Conservation (phyloP, 2,888 invertebrate species). For the Azorinus chamasolen region DNA sequence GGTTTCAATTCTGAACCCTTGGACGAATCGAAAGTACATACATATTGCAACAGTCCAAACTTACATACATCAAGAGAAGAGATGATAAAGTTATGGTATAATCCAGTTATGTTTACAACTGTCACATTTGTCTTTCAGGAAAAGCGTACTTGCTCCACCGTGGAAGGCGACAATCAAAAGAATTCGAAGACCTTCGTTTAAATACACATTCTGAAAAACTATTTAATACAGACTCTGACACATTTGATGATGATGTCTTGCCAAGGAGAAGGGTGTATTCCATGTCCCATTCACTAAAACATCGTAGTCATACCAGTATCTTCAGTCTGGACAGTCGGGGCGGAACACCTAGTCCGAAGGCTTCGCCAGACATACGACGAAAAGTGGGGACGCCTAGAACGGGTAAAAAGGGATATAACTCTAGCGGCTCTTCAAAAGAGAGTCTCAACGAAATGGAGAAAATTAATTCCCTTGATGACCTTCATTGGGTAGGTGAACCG, state of each 20-base stretch:
- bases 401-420: constrained; percentile 36
- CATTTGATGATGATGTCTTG: constrained; percentile 3
- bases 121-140: constrained; percentile 51
- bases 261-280: constrained; percentile 48
- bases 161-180: constrained; percentile 68
- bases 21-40: too few relatives aligned
- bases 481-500: constrained; percentile 76
- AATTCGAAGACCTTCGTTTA: constrained; percentile 69
- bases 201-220: constrained; percentile 65
- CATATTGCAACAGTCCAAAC: too few relatives aligned
- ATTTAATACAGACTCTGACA: constrained; percentile 23
- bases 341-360: constrained; percentile 32
- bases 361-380: constrained; percentile 48
- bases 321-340: constrained; percentile 3
- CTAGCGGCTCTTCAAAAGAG: constrained; percentile 42
- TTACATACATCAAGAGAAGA: too few relatives aligned
- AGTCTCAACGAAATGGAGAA: constrained; percentile 41
- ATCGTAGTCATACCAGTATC: background rate
- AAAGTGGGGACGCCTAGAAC: constrained; percentile 12
- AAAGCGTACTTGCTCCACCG: constrained; percentile 43
- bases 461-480: constrained; percentile 66
- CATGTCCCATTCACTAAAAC: constrained; percentile 49
- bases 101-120: too few relatives aligned
- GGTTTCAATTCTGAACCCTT: too few relatives aligned
- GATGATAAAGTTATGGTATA: too few relatives aligned